A percentile compares a stretch with the other conserved stretches of the same genome.
Conservation (phyloP, 2,888 invertebrate species). For the Onthophagus sagittarius region DNA sequence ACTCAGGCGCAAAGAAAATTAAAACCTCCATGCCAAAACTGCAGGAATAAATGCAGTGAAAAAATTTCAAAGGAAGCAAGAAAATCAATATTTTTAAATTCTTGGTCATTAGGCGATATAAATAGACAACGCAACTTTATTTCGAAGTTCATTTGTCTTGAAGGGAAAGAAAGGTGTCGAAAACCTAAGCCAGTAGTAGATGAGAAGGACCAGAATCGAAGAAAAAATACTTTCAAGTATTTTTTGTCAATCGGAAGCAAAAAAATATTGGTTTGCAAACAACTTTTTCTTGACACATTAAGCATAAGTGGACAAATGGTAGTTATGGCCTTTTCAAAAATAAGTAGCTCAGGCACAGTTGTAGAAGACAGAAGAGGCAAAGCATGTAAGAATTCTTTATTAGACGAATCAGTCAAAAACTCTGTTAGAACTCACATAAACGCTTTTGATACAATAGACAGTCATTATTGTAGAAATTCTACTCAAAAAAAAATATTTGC, state of each 20-base stretch:
- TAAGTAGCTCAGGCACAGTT: not conserved
- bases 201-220: too few species aligned
- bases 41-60: too few species aligned
- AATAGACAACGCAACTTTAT: too few species aligned
- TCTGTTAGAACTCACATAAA: slow-evolving; percentile 8
- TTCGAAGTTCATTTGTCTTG: too few species aligned
- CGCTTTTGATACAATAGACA: not conserved
- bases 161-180: too few species aligned
- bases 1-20: too few species aligned
- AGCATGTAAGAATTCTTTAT: slow-evolving; percentile 1
- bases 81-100: too few species aligned
- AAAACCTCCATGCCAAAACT: too few species aligned
- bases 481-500: slow-evolving; percentile 3
- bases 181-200: too few species aligned
- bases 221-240: not conserved
- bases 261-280: not conserved
- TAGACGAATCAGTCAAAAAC: slow-evolving; percentile 9
- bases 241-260: not conserved
- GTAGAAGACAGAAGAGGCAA: not conserved
- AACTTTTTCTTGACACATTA: not conserved
- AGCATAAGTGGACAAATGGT: not conserved
- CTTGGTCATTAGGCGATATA: too few species aligned
- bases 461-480: slow-evolving; percentile 4
- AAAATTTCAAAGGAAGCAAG: too few species aligned
- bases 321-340: not conserved